Percentiles rank a stretch among this genome's conserved stretches.
phyloP scores from a whole-genome alignment of 2,113 vertebrate species.

The Propithecus coquereli region DNA sequence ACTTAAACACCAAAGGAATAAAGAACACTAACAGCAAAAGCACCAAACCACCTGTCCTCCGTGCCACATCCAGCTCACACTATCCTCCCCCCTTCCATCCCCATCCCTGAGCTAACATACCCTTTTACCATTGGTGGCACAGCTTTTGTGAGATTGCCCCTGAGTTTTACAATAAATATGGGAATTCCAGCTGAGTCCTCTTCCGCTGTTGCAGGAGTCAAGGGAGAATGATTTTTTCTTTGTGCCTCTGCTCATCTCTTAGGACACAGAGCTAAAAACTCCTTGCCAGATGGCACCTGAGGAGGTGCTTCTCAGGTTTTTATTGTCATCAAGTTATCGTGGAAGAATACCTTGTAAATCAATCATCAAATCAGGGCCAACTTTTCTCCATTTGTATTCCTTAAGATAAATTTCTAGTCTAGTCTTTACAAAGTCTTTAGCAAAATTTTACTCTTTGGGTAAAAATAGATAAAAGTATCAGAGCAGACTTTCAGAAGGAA shows the following conservation, averaged over 20 bases:
- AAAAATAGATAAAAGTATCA: not conserved
- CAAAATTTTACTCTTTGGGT: not conserved
- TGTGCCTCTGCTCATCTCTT: conserved; percentile 14
- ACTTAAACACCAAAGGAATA: not conserved
- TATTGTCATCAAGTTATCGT: not conserved
- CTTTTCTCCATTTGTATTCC: not conserved
- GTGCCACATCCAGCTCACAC: not conserved
- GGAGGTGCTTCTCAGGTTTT: not conserved
- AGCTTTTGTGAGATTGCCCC: not conserved
- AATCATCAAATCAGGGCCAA: not conserved
- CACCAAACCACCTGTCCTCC: not conserved
- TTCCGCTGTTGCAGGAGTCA: not conserved
- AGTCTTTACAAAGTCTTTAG: not conserved
- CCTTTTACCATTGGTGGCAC: not conserved
- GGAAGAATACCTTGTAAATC: not conserved
- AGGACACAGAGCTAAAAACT: conserved; percentile 36
- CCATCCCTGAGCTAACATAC: not conserved
- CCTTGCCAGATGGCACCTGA: not conserved
- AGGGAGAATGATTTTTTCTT: conserved; percentile 7
- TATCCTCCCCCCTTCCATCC: no score
- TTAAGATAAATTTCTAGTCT: not conserved
- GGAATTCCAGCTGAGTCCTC: not conserved
- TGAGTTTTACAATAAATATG: not conserved
- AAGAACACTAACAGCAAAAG: not conserved
- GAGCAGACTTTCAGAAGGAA: not conserved